A percentile compares a stretch with the other conserved stretches of the same genome.
These are phyloP conservation scores for Brenthis hecate DNA, from an alignment of 2,888 invertebrate species.

Conservation along the genomic window DNA sequence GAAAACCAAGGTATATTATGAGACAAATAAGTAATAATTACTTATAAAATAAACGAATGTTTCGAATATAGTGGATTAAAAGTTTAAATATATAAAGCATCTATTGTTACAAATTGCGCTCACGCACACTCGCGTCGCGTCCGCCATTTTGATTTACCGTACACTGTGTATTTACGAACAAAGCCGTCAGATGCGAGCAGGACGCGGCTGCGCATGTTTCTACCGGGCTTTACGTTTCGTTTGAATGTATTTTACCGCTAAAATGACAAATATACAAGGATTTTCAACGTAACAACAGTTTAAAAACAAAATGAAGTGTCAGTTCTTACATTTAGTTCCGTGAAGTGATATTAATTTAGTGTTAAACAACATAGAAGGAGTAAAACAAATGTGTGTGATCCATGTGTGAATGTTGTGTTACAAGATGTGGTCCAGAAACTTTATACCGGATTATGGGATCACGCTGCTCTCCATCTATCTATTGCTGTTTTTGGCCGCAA, in stretches of 20 bases:
- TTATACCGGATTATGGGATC: conserved; percentile 86
- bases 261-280: conserved; percentile 71
- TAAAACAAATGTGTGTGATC: conserved; percentile 82
- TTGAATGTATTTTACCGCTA: conserved; percentile 79
- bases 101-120: conserved; percentile 59
- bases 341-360: conserved; percentile 76
- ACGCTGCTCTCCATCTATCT: conserved; percentile 77
- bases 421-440: conserved; percentile 87
- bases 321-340: conserved; percentile 79
- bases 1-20: conserved; percentile 48
- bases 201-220: conserved; percentile 81
- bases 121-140: conserved; percentile 68
- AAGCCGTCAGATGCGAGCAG: conserved; percentile 82
- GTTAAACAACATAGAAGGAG: conserved; percentile 73
- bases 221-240: conserved; percentile 67
- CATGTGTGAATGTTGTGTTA: conserved; percentile 83
- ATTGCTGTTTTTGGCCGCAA: conserved; percentile 70
- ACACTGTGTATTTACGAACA: conserved; percentile 81
- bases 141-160: conserved; percentile 83
- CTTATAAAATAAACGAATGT: conserved; percentile 35
- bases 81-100: conserved; percentile 46
- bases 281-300: conserved; percentile 72
- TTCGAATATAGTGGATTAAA: conserved; percentile 38
- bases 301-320: conserved; percentile 82
- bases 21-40: conserved; percentile 55